Evolutionary conservation across 53 echinoderm and acorn worm species (phyloP), one percentile per base, ranked within the genome.

Genomic region (Luidia sarsii): DNA sequence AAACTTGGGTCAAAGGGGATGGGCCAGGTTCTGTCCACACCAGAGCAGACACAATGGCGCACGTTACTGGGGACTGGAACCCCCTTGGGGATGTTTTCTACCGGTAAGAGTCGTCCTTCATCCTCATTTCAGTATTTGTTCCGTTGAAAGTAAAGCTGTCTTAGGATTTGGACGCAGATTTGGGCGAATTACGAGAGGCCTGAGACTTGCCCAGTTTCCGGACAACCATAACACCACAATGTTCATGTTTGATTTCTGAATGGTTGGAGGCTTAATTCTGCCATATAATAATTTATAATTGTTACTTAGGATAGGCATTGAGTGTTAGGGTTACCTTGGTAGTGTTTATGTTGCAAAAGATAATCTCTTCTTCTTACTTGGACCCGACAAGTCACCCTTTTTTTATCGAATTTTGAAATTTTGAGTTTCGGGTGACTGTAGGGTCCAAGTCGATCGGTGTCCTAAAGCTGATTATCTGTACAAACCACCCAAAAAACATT

Each of bases 21-120:
- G n/a, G n/a, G n/a, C n/a, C n/a, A n/a, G n/a, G n/a, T n/a, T n/a
- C n/a, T n/a, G n/a, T n/a, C n/a, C n/a, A n/a, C n/a, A n/a, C n/a
- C n/a, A n/a, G n/a, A n/a, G n/a, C n/a, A 54, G 20, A 29, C 59
- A 57, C 29, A 39, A 94, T 95, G 95, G 95, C 92, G 69, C 95
- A 95, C 62, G 75, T 95, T 30, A 92, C 95, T 8, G 95, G 92
- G 1, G 90, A 92, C 50, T 95, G 95, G 95, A 95, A 95, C 45
- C 95, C 95, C 8, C 60, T 95, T 8, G 95, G 95, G 33, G 92
- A 95, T 34, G 89, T 89, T 50, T 95, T 90, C 70, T 95, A 89
- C 79, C 43, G 95, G 95, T 95, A 87, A 62, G 43, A 2, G 25
- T 14, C 31, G 23, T 1, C 35, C 0, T 19, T 14, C n/a, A 34